Conservation (phyloP, 2,888 invertebrate genomes). For the Perithous albicinctus region DNA sequence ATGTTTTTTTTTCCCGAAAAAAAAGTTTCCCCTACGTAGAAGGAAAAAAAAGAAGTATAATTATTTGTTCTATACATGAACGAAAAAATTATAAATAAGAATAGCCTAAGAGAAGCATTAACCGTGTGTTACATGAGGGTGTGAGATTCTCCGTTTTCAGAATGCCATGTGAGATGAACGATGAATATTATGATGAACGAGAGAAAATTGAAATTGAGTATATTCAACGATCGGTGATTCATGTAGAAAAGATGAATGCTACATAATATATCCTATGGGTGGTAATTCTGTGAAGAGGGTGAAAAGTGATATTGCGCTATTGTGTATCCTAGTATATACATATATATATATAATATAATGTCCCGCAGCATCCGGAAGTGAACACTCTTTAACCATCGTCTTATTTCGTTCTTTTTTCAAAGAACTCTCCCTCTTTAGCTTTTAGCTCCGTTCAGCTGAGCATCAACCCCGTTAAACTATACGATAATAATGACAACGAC, state of each 20-base stretch:
- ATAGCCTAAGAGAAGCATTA: neutral
- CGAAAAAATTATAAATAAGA: neutral
- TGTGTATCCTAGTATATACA: constrained; percentile 28
- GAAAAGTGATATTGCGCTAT: constrained; percentile 43
- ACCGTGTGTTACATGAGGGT: neutral
- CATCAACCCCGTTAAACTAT: constrained; percentile 57
- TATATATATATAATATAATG: constrained; percentile 40
- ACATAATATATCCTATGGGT: constrained; percentile 40
- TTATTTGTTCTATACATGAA: no score
- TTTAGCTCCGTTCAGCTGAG: neutral
- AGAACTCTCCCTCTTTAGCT: constrained; percentile 34
- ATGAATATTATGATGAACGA: constrained; percentile 27
- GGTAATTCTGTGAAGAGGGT: constrained; percentile 41
- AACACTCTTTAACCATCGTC: constrained; percentile 57
- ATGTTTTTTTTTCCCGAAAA: no score
- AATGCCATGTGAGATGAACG: neutral
- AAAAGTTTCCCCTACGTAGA: no score
- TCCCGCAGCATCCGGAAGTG: constrained; percentile 62
- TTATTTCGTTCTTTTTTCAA: constrained; percentile 56
- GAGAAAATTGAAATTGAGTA: constrained; percentile 41
- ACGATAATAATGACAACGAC: constrained; percentile 67
- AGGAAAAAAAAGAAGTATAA: no score
- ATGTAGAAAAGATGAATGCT: constrained; percentile 45
- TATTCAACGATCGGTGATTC: constrained; percentile 49
- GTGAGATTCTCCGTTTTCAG: neutral